Conservation (phyloP, 2,797 vertebrate species). For the Harpagifer antarcticus region DNA sequence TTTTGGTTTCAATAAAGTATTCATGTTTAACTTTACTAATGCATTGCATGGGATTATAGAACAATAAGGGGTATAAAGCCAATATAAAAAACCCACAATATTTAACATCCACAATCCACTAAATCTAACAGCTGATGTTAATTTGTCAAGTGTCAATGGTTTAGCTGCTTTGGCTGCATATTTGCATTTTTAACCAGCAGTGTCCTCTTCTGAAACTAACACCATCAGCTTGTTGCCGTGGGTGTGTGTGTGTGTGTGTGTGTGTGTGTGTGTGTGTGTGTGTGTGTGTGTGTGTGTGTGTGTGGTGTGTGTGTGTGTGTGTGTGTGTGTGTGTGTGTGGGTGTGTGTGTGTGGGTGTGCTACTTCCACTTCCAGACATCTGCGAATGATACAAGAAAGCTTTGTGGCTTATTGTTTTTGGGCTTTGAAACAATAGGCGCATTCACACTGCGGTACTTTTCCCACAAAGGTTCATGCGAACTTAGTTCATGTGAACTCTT, state of each 20-base stretch:
- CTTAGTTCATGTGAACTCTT: too few relatives aligned
- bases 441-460: too few relatives aligned
- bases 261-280: too few relatives aligned
- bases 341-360: too few relatives aligned
- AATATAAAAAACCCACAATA: background rate
- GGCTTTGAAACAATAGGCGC: background rate
- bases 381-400: background rate
- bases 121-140: background rate
- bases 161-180: constrained; percentile 4
- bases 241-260: too few relatives aligned
- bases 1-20: background rate
- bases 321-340: too few relatives aligned
- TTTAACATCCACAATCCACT: background rate
- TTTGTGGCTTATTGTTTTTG: background rate
- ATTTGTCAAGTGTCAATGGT: background rate
- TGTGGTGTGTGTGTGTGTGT: too few relatives aligned
- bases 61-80: background rate
- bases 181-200: background rate
- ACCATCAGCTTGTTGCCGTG: background rate
- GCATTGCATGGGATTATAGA: too few relatives aligned
- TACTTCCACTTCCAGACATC: constrained; percentile 4
- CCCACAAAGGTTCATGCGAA: too few relatives aligned
- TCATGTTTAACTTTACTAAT: background rate
- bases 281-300: too few relatives aligned
- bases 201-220: constrained; percentile 3